Percentiles rank a stretch among this genome's conserved stretches.
phyloP scores from a whole-genome alignment of 2,888 invertebrate genomes.

The Colletes collaris region DNA sequence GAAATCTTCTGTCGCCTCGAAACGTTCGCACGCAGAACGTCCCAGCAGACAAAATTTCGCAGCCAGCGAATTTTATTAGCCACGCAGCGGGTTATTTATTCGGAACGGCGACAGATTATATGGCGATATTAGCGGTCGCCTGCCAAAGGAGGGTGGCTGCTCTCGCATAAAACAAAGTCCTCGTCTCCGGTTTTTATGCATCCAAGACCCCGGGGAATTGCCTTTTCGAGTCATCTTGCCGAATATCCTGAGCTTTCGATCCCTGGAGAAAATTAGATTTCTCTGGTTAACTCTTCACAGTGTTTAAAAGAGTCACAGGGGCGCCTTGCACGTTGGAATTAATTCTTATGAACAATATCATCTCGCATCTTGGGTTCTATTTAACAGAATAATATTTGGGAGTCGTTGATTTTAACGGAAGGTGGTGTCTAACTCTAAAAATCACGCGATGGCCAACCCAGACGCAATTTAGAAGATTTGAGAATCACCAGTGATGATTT shows the following conservation, averaged over 20 bases:
- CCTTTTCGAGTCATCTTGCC: not conserved
- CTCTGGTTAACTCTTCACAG: too few relatives aligned
- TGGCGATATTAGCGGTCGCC: conserved; percentile 66
- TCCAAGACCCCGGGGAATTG: conserved; percentile 11
- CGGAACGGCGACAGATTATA: conserved; percentile 76
- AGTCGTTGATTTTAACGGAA: too few relatives aligned
- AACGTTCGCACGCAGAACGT: not conserved
- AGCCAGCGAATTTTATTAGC: conserved; percentile 74
- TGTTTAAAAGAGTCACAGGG: too few relatives aligned
- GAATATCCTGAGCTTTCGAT: not conserved
- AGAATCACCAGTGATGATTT: too few relatives aligned
- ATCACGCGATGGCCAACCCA: too few relatives aligned
- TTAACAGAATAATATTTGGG: too few relatives aligned
- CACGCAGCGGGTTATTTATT: conserved; percentile 73
- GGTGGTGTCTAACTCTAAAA: too few relatives aligned
- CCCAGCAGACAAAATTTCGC: conserved; percentile 69
- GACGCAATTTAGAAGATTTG: too few relatives aligned
- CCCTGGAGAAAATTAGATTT: too few relatives aligned
- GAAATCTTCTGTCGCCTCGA: conserved; percentile 65
- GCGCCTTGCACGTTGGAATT: too few relatives aligned
- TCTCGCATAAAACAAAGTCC: conserved; percentile 32
- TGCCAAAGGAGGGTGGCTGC: conserved; percentile 25
- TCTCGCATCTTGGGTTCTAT: too few relatives aligned
- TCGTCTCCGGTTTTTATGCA: conserved; percentile 20
- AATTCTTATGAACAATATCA: too few relatives aligned